phyloP scores from a whole-genome alignment of 2,113 vertebrate species.

The Sclerurus mexicanus region DNA sequence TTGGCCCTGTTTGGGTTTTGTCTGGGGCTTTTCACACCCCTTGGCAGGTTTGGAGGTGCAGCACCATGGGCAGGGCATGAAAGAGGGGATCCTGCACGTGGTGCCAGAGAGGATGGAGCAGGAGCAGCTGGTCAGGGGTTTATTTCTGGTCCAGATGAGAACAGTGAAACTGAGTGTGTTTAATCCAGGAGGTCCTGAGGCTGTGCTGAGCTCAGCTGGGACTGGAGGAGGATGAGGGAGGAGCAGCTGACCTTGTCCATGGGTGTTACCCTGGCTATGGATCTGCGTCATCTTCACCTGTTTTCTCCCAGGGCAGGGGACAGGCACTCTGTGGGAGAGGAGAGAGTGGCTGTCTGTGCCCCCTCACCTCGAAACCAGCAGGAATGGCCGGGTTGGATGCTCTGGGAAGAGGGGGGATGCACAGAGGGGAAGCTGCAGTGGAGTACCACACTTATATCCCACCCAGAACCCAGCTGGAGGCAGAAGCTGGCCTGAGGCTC shows the following conservation, averaged over 20 bases:
- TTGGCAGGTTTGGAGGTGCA: not conserved
- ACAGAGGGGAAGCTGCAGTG: not conserved
- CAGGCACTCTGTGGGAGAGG: not conserved
- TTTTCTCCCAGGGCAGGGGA: not conserved
- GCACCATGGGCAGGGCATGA: rapidly evolving
- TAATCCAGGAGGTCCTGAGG: not conserved
- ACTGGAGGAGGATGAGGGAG: not conserved
- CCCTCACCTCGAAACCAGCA: not conserved
- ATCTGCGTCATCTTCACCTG: rapidly evolving
- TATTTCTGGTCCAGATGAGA: not conserved
- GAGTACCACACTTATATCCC: rapidly evolving
- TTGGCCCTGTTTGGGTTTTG: not conserved
- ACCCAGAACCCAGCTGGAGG: rapidly evolving
- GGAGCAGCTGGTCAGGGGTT: not conserved
- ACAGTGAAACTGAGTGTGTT: rapidly evolving
- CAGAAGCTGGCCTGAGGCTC: not conserved
- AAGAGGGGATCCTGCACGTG: not conserved
- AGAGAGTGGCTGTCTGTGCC: rapidly evolving
- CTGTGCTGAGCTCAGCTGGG: not conserved
- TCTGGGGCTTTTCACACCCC: not conserved
- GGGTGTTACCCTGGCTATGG: not conserved
- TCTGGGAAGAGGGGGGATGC: not conserved
- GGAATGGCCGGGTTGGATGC: not conserved
- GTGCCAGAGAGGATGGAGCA: not conserved
- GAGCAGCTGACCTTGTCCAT: rapidly evolving